These are phyloP conservation scores for Brachypterus glaber DNA, from an alignment of 2,888 invertebrate genomes.

Conservation along the genomic window DNA sequence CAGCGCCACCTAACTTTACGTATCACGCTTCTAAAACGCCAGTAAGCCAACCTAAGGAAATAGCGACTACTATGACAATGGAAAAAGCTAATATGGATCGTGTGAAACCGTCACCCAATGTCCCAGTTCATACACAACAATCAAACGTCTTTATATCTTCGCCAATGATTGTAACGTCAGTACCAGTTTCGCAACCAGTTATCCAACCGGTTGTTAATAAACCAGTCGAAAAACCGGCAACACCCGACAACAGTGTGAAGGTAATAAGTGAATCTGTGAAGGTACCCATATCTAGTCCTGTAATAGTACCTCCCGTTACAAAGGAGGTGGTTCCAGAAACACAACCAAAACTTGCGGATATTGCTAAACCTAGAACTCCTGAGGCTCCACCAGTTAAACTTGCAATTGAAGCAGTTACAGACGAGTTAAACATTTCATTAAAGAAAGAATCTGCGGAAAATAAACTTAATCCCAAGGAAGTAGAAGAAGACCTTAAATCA, in stretches of 20 bases:
- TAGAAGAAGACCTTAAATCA: constrained; percentile 10
- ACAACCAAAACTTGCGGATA: background rate
- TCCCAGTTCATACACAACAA: background rate
- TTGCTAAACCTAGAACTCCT: constrained; percentile 19
- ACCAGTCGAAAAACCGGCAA: constrained; percentile 25
- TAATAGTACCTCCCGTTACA: constrained; percentile 36
- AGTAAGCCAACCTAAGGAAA: background rate
- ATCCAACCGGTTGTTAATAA: constrained; percentile 23
- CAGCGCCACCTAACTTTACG: constrained; percentile 25
- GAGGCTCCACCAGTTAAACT: constrained; percentile 4
- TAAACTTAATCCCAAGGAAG: constrained; percentile 22
- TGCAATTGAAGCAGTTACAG: constrained; percentile 32
- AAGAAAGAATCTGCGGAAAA: constrained; percentile 29
- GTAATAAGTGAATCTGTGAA: constrained; percentile 17
- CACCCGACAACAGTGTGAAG: constrained; percentile 10
- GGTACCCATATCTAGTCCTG: constrained; percentile 42
- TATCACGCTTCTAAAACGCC: constrained; percentile 25
- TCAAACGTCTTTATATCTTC: too few species aligned
- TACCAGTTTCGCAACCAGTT: constrained; percentile 12
- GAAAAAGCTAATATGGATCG: background rate
- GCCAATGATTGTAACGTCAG: constrained; percentile 12
- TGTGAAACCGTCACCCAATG: background rate
- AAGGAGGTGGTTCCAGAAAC: constrained; percentile 13
- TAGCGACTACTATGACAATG: background rate
- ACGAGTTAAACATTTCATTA: constrained; percentile 32